Percentiles rank a stretch among this genome's conserved stretches.
Evolutionary conservation across 2,113 vertebrate species (phyloP).

Genomic region (Stomatorhinus ivindoensis): DNA sequence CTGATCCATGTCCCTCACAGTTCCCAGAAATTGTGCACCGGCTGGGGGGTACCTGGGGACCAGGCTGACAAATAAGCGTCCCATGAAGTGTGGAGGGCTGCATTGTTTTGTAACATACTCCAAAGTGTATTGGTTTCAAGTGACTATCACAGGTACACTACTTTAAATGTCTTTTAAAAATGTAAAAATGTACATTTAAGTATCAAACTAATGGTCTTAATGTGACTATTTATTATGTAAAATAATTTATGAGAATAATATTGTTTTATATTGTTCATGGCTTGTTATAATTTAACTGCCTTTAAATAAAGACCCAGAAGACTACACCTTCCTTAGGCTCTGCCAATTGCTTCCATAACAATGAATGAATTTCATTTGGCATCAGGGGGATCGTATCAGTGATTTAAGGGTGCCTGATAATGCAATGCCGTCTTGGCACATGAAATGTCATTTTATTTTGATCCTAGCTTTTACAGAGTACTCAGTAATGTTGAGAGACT

Average conservation of each 20-base stretch:
- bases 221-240: conserved; percentile 35
- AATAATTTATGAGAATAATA: conserved; percentile 16
- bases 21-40: not conserved
- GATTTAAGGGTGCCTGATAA: not conserved
- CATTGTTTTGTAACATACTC: not conserved
- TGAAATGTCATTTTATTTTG: not conserved
- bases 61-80: not conserved
- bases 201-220: conserved; percentile 28
- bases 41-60: not conserved
- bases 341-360: not conserved
- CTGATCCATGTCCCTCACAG: not conserved
- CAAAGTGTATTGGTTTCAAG: not conserved
- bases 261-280: conserved; percentile 25
- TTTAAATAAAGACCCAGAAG: conserved; percentile 21
- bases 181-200: conserved; percentile 26
- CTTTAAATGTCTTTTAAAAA: not conserved
- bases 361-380: not conserved
- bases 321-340: not conserved
- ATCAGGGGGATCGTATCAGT: not conserved
- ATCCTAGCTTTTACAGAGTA: not conserved
- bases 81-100: not conserved
- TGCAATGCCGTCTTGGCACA: not conserved
- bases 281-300: conserved; percentile 16
- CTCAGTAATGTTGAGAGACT: not conserved
- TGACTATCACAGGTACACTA: conserved; percentile 10